Base-by-base conservation (phyloP, 2,888 invertebrate genomes). In the Platycheirus albimanus region DNA sequence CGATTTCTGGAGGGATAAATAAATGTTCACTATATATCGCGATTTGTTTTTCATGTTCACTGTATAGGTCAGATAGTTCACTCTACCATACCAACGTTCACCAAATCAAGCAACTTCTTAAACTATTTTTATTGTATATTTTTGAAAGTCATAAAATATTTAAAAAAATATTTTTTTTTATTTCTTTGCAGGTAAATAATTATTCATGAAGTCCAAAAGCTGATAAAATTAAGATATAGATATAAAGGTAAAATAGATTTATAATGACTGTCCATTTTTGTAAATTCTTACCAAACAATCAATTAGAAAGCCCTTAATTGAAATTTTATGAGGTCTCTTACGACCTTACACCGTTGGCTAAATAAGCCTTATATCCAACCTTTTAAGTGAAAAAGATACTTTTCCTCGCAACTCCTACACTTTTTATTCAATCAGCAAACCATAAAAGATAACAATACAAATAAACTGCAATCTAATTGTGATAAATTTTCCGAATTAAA, bases 401-500 rank as follows among this genome's bases (percentile, higher is more conserved):
- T 33, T 33, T 33, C 30, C 8, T 8, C 7, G 5, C 30, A 8
- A 47, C 45, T 41, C 38, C 38, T 15, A 20, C 45, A 51, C 24
- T 6, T 5, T 11, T 6, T 8, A 49, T 36, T 38, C 49, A 45
- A 61, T 47, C 19, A 61, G 28, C 30, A 33, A 38, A 33, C 30
- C 19, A 20, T 13, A 13, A n/a, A n/a, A n/a, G n/a, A n/a, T n/a
- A n/a, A 4, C 10, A 47, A 19, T 41, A 38, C 3, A 51, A 45
- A 10, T 33, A 11, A 43, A 38, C 45, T 38, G 15, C 38, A 52
- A 43, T 71, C 64, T 51, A 78, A 43, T 66, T 64, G 71, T 72
- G 66, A 72, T 72, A 64, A 72, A 66, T 66, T 54, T 54, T 71
- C 49, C 64, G 20, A 64, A 41, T 64, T 56, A 33, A 33, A 64